A percentile compares a stretch with the other conserved stretches of the same genome.
These are phyloP conservation scores for Xerus inauris DNA, from an alignment of 2,113 vertebrate genomes.

Conservation along the genomic window DNA sequence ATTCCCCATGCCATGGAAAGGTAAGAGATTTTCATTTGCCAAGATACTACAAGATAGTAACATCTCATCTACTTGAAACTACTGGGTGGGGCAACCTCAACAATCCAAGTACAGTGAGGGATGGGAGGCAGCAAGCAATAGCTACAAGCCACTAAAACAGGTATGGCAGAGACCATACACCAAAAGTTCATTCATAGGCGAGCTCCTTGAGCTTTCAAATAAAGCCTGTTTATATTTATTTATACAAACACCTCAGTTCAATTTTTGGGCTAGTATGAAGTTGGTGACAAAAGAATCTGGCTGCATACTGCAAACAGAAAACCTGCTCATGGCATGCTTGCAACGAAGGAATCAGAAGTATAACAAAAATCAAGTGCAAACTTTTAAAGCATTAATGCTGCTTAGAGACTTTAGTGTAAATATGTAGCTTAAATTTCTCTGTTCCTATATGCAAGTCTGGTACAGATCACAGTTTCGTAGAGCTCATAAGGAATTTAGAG, in stretches of 20 bases:
- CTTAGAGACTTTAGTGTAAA: not conserved
- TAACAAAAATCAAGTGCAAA: not conserved
- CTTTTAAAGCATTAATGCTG: not conserved
- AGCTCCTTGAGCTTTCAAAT: not conserved
- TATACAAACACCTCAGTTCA: conserved; percentile 15
- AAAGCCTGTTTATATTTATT: not conserved
- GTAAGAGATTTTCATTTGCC: not conserved
- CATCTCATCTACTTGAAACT: not conserved
- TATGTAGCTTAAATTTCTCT: conserved; percentile 29
- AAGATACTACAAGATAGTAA: not conserved
- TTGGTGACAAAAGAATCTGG: not conserved
- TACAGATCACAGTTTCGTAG: not conserved
- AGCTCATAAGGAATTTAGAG: conserved; percentile 13
- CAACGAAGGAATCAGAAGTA: not conserved
- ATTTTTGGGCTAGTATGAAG: not conserved
- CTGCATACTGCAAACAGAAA: not conserved
- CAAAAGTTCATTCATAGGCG: not conserved
- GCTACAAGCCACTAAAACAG: not conserved
- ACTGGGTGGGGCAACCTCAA: not conserved
- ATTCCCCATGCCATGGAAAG: not conserved
- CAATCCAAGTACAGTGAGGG: not conserved
- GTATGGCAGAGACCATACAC: not conserved
- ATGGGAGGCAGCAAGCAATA: not conserved
- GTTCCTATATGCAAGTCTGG: not conserved
- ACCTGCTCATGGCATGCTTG: not conserved